phyloP scores from a whole-genome alignment of 2,797 vertebrate species.

The Amazona finschi region DNA sequence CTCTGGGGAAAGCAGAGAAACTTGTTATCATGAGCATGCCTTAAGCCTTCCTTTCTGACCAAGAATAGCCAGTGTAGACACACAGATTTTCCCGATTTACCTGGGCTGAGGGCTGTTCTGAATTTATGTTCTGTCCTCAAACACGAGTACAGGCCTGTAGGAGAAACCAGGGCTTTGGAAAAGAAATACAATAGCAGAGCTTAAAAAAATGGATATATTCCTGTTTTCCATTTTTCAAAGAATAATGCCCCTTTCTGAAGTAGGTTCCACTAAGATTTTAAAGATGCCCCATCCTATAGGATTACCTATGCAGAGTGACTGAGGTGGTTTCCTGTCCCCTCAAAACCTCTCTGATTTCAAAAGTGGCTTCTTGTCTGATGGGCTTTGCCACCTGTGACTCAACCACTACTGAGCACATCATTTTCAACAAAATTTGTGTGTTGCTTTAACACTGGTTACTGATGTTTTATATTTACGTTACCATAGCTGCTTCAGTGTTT shows the following conservation, averaged over 20 bases:
- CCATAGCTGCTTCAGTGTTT: neutral
- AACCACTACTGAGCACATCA: neutral
- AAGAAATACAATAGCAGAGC: neutral
- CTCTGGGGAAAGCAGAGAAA: neutral
- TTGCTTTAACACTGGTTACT: neutral
- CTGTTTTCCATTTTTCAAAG: neutral
- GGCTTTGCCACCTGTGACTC: neutral
- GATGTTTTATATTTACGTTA: neutral
- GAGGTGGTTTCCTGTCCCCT: neutral
- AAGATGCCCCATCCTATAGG: neutral
- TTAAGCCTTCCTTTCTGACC: neutral
- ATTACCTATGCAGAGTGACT: neutral
- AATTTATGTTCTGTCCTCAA: neutral
- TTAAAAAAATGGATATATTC: neutral
- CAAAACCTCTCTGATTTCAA: neutral
- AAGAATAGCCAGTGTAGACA: neutral
- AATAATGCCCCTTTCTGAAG: neutral
- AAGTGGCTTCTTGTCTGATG: neutral
- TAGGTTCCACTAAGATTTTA: neutral
- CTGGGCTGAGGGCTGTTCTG: neutral
- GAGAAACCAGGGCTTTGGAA: neutral
- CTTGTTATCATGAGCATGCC: neutral
- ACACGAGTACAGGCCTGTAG: neutral
- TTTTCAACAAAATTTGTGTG: neutral
- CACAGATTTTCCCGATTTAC: neutral